A percentile compares a stretch with the other conserved stretches of the same genome.
Conservation (phyloP, 2,888 invertebrate species). For the Pristionchus mayeri region DNA sequence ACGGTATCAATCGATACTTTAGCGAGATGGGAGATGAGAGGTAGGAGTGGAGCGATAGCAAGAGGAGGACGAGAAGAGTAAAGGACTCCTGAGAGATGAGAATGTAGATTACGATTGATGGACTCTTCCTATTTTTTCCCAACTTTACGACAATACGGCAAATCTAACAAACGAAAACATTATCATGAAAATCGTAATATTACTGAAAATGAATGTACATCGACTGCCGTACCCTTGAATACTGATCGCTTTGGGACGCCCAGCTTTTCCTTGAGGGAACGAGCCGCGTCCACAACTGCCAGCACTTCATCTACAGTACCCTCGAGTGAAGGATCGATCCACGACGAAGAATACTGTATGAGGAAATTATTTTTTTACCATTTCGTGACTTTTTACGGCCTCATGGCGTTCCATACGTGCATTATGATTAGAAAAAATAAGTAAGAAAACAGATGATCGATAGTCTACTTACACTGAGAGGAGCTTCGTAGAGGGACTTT, state of each 20-base stretch:
- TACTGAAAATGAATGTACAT: not conserved
- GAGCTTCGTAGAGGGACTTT: not conserved
- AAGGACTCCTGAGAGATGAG: slow-evolving; percentile 14
- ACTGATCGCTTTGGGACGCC: slow-evolving; percentile 55
- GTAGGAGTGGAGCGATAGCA: not conserved
- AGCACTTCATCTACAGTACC: slow-evolving; percentile 55
- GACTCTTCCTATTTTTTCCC: no score
- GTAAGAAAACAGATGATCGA: not conserved
- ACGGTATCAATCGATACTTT: not conserved
- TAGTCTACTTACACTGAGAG: not conserved
- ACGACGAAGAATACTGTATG: slow-evolving; percentile 27
- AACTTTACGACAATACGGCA: no score
- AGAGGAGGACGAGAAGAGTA: slow-evolving; percentile 23
- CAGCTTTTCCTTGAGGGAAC: slow-evolving; percentile 58
- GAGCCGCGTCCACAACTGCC: slow-evolving; percentile 54
- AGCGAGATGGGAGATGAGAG: not conserved
- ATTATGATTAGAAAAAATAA: not conserved
- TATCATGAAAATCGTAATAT: not conserved
- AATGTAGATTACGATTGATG: not conserved
- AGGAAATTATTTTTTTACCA: not conserved
- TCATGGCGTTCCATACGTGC: not conserved
- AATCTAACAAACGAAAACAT: not conserved
- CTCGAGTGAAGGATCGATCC: slow-evolving; percentile 52
- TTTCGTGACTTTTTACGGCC: no score
- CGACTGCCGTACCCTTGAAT: slow-evolving; percentile 54